phyloP scores from a whole-genome alignment of 2,113 vertebrate genomes.

The Sinosuthora webbiana region DNA sequence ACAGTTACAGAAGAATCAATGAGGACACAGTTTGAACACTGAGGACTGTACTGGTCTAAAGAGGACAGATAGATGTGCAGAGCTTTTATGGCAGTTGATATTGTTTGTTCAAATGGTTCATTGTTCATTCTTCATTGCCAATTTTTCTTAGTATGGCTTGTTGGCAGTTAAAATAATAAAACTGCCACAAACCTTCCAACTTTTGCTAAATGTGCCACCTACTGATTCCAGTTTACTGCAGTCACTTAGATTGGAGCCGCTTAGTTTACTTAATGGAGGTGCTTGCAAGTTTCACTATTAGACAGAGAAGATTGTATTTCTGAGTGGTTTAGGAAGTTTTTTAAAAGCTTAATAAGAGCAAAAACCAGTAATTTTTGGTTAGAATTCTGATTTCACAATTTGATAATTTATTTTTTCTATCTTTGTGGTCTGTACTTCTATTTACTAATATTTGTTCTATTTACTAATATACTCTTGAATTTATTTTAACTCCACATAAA shows the following conservation, averaged over 20 bases:
- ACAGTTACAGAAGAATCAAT: not conserved
- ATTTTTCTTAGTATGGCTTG: not conserved
- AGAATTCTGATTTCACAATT: not conserved
- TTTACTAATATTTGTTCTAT: not conserved
- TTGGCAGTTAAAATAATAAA: not conserved
- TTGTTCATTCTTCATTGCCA: not conserved
- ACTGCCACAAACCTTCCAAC: fast-evolving
- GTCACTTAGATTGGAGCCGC: not conserved
- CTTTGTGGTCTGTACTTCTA: not conserved
- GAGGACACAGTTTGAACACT: not conserved
- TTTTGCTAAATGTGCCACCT: not conserved
- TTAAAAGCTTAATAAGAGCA: not conserved
- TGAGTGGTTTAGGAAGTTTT: not conserved
- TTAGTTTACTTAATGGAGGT: not conserved
- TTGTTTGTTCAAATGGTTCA: not conserved
- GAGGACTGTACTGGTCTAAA: not conserved
- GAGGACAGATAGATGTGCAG: not conserved
- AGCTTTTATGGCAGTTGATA: not conserved
- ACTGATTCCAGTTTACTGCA: not conserved
- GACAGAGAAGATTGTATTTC: not conserved
- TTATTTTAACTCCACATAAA: not conserved
- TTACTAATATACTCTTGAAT: not conserved
- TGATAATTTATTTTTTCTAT: not conserved
- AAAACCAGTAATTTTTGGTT: not conserved
- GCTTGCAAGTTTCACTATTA: not conserved